Evolutionary conservation across 2,113 vertebrate genomes (phyloP).

Genomic region (Tauraco erythrolophus): DNA sequence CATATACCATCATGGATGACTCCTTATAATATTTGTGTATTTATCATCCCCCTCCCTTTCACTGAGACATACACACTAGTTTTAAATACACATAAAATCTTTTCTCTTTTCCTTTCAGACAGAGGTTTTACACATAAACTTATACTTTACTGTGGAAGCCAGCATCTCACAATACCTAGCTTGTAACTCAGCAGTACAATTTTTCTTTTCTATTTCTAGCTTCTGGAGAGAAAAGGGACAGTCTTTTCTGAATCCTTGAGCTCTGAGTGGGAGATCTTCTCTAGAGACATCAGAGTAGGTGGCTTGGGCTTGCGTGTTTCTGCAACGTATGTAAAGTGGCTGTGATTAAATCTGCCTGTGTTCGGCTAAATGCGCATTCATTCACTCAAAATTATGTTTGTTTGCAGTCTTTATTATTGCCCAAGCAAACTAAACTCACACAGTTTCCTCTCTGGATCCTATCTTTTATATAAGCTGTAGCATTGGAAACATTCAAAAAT

Average conservation of each 20-base stretch:
- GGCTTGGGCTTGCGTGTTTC: slow-evolving; percentile 58
- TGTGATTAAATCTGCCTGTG: slow-evolving; percentile 27
- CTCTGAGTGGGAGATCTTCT: slow-evolving; percentile 62
- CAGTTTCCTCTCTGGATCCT: background rate
- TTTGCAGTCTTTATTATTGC: background rate
- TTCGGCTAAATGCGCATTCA: slow-evolving; percentile 15
- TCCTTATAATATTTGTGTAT: background rate
- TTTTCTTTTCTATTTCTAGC: slow-evolving; percentile 52
- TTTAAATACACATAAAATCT: background rate
- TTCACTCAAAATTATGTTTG: background rate
- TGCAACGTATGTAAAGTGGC: slow-evolving; percentile 24
- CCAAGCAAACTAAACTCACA: background rate
- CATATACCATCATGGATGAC: background rate
- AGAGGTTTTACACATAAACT: background rate
- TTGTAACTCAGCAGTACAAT: background rate
- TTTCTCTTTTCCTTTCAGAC: background rate
- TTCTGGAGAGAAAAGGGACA: slow-evolving; percentile 36
- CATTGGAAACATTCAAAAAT: background rate
- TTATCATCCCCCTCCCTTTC: background rate
- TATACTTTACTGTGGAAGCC: background rate
- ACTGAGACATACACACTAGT: background rate
- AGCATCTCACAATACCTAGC: background rate
- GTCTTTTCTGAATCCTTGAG: slow-evolving; percentile 50
- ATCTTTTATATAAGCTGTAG: background rate
- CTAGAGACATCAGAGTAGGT: slow-evolving; percentile 60